Percentiles rank a stretch among this genome's conserved stretches.
These are phyloP conservation scores for Esox niger DNA, from an alignment of 2,113 vertebrate genomes.

Conservation along the genomic window DNA sequence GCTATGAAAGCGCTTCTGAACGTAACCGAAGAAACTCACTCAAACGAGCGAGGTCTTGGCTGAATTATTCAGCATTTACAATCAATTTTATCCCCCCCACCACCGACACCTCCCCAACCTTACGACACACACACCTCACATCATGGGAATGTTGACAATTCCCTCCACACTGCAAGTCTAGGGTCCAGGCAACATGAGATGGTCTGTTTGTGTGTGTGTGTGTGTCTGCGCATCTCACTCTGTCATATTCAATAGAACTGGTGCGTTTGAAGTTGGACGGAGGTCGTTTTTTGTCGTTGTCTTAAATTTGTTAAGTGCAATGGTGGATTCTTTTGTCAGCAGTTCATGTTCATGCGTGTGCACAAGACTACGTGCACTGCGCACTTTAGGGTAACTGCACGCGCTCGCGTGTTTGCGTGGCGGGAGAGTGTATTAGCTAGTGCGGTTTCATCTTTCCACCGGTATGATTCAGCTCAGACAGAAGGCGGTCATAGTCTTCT, in stretches of 20 bases:
- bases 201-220: slow-evolving; percentile 42
- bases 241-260: not conserved
- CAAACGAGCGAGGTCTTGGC: slow-evolving; percentile 66
- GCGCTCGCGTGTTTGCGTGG: not conserved
- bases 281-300: too few species aligned
- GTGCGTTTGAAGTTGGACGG: too few species aligned
- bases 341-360: not conserved
- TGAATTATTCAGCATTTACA: slow-evolving; percentile 81
- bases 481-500: slow-evolving; percentile 75
- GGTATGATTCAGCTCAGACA: slow-evolving; percentile 61
- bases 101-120: slow-evolving; percentile 37
- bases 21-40: slow-evolving; percentile 80
- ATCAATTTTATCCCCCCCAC: slow-evolving; percentile 72
- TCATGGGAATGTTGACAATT: slow-evolving; percentile 78
- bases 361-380: slow-evolving; percentile 35
- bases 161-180: slow-evolving; percentile 60
- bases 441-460: slow-evolving; percentile 75
- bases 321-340: too few species aligned
- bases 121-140: slow-evolving; percentile 40
- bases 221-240: not conserved
- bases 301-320: not conserved
- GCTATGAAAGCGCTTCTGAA: slow-evolving; percentile 79
- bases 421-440: slow-evolving; percentile 13
- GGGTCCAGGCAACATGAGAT: slow-evolving; percentile 64
- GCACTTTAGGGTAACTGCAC: slow-evolving; percentile 33